A percentile compares a stretch with the other conserved stretches of the same genome.
These are phyloP conservation scores for Acanthurus lineatus DNA, from an alignment of 2,797 vertebrate species.

Conservation along the genomic window DNA sequence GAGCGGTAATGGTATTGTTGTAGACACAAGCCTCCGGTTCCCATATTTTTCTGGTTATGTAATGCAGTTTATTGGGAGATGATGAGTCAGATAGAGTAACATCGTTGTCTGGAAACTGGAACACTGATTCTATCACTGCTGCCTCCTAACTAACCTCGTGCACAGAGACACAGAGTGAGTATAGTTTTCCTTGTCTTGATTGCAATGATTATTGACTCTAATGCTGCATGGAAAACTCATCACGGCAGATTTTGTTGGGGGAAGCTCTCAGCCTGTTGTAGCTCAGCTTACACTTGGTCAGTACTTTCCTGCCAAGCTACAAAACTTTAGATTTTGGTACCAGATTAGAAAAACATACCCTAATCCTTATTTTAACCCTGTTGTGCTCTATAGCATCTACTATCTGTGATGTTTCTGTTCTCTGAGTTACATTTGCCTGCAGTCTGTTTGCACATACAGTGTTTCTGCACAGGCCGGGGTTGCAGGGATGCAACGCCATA, in stretches of 20 bases:
- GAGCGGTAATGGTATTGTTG: slow-evolving; percentile 55
- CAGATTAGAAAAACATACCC: slow-evolving; percentile 12
- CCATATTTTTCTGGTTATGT: slow-evolving; percentile 65
- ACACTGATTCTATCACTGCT: slow-evolving; percentile 53
- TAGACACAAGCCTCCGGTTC: slow-evolving; percentile 46
- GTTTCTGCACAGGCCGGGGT: not conserved
- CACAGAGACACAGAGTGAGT: slow-evolving; percentile 48
- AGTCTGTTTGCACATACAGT: slow-evolving; percentile 23
- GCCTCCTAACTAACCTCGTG: slow-evolving; percentile 27
- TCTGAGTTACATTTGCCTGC: not conserved
- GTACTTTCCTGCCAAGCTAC: slow-evolving; percentile 37
- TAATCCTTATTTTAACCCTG: slow-evolving; percentile 1
- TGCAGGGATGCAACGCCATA: slow-evolving; percentile 17
- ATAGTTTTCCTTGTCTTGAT: slow-evolving; percentile 60
- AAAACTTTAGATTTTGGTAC: slow-evolving; percentile 14
- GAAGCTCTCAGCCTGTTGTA: slow-evolving; percentile 48
- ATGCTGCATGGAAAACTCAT: slow-evolving; percentile 81
- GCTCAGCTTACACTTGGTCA: slow-evolving; percentile 26
- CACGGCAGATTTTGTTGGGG: slow-evolving; percentile 49
- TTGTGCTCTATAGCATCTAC: not conserved
- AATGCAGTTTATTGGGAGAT: slow-evolving; percentile 64
- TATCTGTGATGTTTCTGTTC: not conserved
- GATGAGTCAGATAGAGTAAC: slow-evolving; percentile 72
- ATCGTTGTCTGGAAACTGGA: slow-evolving; percentile 59
- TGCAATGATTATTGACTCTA: slow-evolving; percentile 63